Evolutionary conservation across 2,888 invertebrate species (phyloP).

Genomic region (Tridacna crocea): DNA sequence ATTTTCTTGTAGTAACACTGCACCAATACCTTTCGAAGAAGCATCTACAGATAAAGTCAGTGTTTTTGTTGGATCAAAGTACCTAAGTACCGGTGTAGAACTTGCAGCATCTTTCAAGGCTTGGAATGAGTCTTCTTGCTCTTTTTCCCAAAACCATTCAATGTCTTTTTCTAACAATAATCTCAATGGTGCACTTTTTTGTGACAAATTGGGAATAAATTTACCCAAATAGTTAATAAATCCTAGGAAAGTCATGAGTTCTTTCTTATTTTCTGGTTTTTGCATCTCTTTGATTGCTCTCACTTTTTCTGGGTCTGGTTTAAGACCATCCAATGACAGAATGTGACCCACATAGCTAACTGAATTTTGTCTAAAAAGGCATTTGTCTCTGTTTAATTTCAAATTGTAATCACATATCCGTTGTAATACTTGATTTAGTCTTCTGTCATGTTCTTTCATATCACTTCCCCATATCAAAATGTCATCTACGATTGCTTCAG

Average conservation of each 20-base stretch:
- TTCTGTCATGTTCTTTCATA: constrained; percentile 43
- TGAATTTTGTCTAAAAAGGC: constrained; percentile 33
- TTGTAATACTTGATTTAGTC: constrained; percentile 32
- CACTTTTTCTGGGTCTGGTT: constrained; percentile 45
- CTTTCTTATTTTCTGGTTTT: constrained; percentile 24
- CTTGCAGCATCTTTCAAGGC: constrained; percentile 47
- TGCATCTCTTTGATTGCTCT: constrained; percentile 35
- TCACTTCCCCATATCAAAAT: constrained; percentile 46
- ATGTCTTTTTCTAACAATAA: constrained; percentile 46
- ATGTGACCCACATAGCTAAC: constrained; percentile 56
- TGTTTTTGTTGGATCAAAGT: constrained; percentile 39
- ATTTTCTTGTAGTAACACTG: constrained; percentile 57
- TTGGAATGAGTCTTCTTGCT: constrained; percentile 62
- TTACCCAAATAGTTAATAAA: constrained; percentile 61
- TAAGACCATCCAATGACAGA: constrained; percentile 39
- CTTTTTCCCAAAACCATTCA: too few relatives aligned
- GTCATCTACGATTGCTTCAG: constrained; percentile 53
- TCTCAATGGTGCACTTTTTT: constrained; percentile 52
- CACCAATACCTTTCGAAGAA: constrained; percentile 61
- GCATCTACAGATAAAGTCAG: constrained; percentile 59
- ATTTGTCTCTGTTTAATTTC: constrained; percentile 48
- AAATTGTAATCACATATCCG: constrained; percentile 36
- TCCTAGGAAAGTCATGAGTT: constrained; percentile 48
- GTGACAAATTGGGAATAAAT: constrained; percentile 53
- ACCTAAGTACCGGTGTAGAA: constrained; percentile 55